A percentile compares a stretch with the other conserved stretches of the same genome.
These are phyloP conservation scores for Oscheius onirici DNA, from an alignment of 2,888 invertebrate species.

Conservation along the genomic window DNA sequence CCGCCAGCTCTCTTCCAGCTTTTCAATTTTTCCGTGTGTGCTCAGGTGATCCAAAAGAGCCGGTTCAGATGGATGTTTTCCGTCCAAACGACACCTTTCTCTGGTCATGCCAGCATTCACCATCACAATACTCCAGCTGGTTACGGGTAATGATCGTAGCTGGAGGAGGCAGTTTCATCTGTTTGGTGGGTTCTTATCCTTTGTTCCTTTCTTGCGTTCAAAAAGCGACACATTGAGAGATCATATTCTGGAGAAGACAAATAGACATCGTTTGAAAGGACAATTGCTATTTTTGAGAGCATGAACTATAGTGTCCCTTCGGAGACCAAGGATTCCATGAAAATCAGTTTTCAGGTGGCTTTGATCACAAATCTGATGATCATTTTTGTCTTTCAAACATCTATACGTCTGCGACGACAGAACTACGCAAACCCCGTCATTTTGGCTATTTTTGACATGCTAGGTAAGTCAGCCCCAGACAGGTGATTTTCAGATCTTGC, in stretches of 20 bases:
- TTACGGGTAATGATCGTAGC: slow-evolving; percentile 54
- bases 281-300: slow-evolving; percentile 2
- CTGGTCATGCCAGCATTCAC: slow-evolving; percentile 41
- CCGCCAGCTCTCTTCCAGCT: not conserved
- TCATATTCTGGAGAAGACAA: not conserved
- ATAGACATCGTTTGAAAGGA: slow-evolving; percentile 6
- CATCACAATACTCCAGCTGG: slow-evolving; percentile 39
- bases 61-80: slow-evolving; percentile 52
- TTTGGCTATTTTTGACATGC: slow-evolving; percentile 54
- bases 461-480: slow-evolving; percentile 15
- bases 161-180: slow-evolving; percentile 43
- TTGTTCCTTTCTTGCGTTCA: not conserved
- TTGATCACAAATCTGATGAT: slow-evolving; percentile 45
- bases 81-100: slow-evolving; percentile 50
- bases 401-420: slow-evolving; percentile 58
- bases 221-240: not conserved
- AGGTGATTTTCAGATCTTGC: not conserved
- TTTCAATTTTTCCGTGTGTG: not conserved
- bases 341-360: slow-evolving; percentile 19
- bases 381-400: slow-evolving; percentile 62
- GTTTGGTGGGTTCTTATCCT: slow-evolving; percentile 33
- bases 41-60: not conserved
- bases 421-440: slow-evolving; percentile 65
- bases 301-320: not conserved
- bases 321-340: not conserved